phyloP scores from a whole-genome alignment of 2,113 vertebrate species.

The Alouatta palliata region DNA sequence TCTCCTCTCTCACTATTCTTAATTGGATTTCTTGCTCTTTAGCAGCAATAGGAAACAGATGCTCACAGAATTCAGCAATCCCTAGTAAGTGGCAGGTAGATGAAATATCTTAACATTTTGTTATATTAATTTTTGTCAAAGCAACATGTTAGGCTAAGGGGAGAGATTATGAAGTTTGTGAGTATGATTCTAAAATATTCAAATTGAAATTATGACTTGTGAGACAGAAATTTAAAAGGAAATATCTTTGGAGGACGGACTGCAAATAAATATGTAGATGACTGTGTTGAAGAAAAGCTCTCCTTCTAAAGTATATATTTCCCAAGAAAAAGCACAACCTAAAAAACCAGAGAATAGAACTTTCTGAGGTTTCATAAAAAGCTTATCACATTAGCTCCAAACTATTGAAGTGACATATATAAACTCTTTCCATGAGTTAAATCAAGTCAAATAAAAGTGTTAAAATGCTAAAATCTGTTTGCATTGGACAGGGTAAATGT shows the following conservation, averaged over 20 bases:
- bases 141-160: not conserved
- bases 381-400: not conserved
- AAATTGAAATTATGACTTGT: constrained; percentile 17
- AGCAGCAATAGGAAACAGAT: constrained; percentile 31
- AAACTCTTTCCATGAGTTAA: not conserved
- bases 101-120: not conserved
- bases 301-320: not conserved
- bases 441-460: not conserved
- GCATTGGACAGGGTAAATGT: not conserved
- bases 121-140: constrained; percentile 40
- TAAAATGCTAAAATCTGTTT: constrained; percentile 23
- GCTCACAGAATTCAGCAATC: not conserved
- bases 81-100: not conserved
- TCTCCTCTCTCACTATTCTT: not conserved
- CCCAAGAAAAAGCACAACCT: not conserved
- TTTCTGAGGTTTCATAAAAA: not conserved
- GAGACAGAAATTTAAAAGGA: not conserved
- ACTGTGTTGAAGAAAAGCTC: not conserved
- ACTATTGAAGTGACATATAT: not conserved
- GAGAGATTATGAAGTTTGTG: not conserved
- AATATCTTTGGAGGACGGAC: not conserved
- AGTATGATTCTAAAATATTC: not conserved
- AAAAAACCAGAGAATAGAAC: not conserved
- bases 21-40: not conserved
- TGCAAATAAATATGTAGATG: not conserved